Percentiles rank a stretch among this genome's conserved stretches.
These are phyloP conservation scores for Cybosia mesomella DNA, from an alignment of 2,888 invertebrate genomes.

Conservation along the genomic window DNA sequence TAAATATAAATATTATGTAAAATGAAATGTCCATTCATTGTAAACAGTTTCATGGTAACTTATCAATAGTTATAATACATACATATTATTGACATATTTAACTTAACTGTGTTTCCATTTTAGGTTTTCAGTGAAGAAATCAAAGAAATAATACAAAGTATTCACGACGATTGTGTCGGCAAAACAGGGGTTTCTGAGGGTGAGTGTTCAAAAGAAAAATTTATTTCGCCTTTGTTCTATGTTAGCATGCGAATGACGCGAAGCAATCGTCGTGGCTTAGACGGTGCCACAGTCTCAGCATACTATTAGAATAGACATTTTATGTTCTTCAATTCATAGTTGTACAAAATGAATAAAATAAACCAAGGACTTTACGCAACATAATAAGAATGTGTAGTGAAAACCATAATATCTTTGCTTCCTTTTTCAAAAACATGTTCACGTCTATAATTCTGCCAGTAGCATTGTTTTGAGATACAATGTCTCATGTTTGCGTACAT, in stretches of 20 bases:
- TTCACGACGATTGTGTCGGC: constrained; percentile 82
- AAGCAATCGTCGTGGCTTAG: constrained; percentile 72
- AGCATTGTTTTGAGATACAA: constrained; percentile 64
- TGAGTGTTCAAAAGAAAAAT: constrained; percentile 75
- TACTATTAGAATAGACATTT: constrained; percentile 28
- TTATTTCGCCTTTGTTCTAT: constrained; percentile 79
- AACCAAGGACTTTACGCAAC: not conserved
- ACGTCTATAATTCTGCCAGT: constrained; percentile 36
- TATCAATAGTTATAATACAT: not conserved
- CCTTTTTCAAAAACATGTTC: constrained; percentile 8
- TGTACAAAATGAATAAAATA: constrained; percentile 7
- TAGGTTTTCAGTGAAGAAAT: constrained; percentile 85
- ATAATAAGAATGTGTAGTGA: not conserved
- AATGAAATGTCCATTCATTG: not conserved
- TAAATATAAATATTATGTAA: not conserved
- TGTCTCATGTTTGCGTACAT: constrained; percentile 73
- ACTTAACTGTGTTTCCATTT: constrained; percentile 59
- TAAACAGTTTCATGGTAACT: not conserved
- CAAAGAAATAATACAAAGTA: constrained; percentile 82
- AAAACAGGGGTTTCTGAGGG: constrained; percentile 83
- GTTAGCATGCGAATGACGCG: constrained; percentile 73
- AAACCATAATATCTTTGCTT: not conserved
- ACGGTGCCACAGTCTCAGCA: constrained; percentile 44
- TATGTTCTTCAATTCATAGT: constrained; percentile 8
- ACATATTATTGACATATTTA: constrained; percentile 28